A percentile compares a stretch with the other conserved stretches of the same genome.
phyloP scores from a whole-genome alignment of 2,113 vertebrate genomes.

The Nipponia nippon region DNA sequence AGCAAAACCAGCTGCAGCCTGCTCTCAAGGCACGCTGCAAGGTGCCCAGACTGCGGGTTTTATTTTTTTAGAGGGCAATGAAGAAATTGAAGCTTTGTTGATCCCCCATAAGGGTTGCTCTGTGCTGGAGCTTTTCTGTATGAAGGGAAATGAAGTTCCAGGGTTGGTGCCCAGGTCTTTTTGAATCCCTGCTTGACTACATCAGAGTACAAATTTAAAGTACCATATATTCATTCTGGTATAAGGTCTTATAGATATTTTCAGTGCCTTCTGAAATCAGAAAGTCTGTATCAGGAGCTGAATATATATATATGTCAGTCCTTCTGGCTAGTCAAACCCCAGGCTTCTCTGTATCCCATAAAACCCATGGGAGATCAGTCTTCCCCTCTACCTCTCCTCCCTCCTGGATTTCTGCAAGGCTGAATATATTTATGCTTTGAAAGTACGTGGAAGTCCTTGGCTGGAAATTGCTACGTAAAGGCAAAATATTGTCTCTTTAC shows the following conservation, averaged over 20 bases:
- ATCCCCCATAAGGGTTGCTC: accelerated
- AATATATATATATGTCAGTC: not conserved
- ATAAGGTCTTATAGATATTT: too few relatives aligned
- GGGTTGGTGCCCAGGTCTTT: not conserved
- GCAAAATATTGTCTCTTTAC: not conserved
- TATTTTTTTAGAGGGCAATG: not conserved
- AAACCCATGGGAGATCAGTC: not conserved
- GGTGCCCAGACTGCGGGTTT: too few relatives aligned
- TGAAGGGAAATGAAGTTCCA: not conserved
- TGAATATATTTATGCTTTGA: not conserved
- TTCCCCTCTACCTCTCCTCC: not conserved
- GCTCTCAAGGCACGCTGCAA: not conserved
- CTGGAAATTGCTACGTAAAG: not conserved
- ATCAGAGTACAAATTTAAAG: not conserved
- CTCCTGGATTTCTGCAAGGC: not conserved
- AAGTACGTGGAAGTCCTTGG: not conserved
- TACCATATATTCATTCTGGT: not conserved
- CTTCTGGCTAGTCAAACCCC: not conserved
- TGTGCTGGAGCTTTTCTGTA: not conserved
- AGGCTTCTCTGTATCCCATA: not conserved
- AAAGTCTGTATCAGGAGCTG: not conserved
- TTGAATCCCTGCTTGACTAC: not conserved
- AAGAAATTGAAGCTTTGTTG: not conserved
- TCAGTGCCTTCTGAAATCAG: not conserved
- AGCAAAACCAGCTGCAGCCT: not conserved